A percentile compares a stretch with the other conserved stretches of the same genome.
Evolutionary conservation across 2,113 vertebrate genomes (phyloP).

Genomic region (Poeciliopsis turrubarensis): DNA sequence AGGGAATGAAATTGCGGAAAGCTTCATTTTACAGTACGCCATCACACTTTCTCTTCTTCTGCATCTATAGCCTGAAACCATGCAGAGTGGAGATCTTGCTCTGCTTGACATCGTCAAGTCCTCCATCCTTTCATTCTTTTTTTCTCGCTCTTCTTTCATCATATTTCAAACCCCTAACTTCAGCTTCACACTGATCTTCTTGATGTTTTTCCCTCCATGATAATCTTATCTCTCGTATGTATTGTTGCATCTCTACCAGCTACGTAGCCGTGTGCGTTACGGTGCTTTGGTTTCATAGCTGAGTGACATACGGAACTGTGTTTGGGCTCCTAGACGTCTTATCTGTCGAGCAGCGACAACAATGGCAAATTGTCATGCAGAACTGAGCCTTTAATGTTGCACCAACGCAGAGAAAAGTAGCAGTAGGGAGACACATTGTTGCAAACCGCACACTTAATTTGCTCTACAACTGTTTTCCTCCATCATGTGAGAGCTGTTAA

Average conservation of each 20-base stretch:
- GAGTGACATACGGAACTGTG: conserved; percentile 48
- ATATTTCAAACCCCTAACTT: conserved; percentile 32
- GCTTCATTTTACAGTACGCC: conserved; percentile 13
- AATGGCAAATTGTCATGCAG: conserved; percentile 61
- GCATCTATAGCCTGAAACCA: conserved; percentile 28
- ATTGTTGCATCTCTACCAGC: conserved; percentile 34
- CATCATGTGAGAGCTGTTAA: conserved; percentile 69
- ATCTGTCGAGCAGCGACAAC: conserved; percentile 61
- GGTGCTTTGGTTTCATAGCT: conserved; percentile 48
- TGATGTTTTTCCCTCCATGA: conserved; percentile 18
- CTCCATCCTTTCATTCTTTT: conserved; percentile 16
- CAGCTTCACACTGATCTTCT: conserved; percentile 33
- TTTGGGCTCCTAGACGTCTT: conserved; percentile 50
- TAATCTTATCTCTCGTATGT: conserved; percentile 38
- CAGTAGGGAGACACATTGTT: conserved; percentile 68
- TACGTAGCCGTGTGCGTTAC: conserved; percentile 29
- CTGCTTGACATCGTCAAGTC: conserved; percentile 43
- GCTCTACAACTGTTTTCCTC: conserved; percentile 65
- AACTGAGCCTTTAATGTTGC: conserved; percentile 64
- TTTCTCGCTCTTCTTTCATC: conserved; percentile 30
- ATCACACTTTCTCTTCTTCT: conserved; percentile 51
- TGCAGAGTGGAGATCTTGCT: conserved; percentile 37
- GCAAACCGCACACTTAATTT: conserved; percentile 68
- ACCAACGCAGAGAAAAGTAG: conserved; percentile 59
- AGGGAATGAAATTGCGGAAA: conserved; percentile 45